Conservation (phyloP, 2,888 invertebrate genomes). For the Scelioninae gen. 1 region DNA sequence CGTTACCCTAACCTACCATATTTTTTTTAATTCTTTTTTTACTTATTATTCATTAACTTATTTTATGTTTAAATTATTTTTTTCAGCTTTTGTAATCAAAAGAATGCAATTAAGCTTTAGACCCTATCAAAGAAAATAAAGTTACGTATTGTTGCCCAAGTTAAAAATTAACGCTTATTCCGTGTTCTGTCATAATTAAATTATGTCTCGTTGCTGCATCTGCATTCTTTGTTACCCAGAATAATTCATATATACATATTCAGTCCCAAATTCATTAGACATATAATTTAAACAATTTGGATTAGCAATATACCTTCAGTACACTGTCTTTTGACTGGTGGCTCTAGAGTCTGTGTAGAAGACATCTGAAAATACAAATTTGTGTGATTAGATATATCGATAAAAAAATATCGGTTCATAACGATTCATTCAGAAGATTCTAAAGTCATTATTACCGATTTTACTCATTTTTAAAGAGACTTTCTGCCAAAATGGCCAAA, state of each 20-base stretch:
- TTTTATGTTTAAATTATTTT: slow-evolving; percentile 9
- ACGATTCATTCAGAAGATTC: too few relatives aligned
- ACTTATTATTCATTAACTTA: too few relatives aligned
- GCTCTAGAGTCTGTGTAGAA: slow-evolving; percentile 78
- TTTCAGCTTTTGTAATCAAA: slow-evolving; percentile 44
- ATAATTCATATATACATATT: slow-evolving; percentile 71
- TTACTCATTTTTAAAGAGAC: too few relatives aligned
- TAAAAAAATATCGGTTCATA: too few relatives aligned
- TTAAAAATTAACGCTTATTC: slow-evolving; percentile 64
- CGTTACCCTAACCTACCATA: too few relatives aligned
- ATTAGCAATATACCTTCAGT: slow-evolving; percentile 83
- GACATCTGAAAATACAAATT: slow-evolving; percentile 75
- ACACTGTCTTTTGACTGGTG: slow-evolving; percentile 79
- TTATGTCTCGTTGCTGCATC: slow-evolving; percentile 66
- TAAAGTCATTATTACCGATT: too few relatives aligned
- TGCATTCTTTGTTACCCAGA: slow-evolving; percentile 73
- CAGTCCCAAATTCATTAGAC: slow-evolving; percentile 66
- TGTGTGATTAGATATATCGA: too few relatives aligned
- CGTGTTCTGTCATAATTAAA: slow-evolving; percentile 67
- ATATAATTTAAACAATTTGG: slow-evolving; percentile 54
- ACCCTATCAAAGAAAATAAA: slow-evolving; percentile 45
- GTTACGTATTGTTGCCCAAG: slow-evolving; percentile 50
- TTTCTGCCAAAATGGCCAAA: too few relatives aligned
- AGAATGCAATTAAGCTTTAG: slow-evolving; percentile 52
- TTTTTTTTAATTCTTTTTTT: too few relatives aligned